phyloP scores from a whole-genome alignment of 2,888 invertebrate species.

The Beris morrisii region DNA sequence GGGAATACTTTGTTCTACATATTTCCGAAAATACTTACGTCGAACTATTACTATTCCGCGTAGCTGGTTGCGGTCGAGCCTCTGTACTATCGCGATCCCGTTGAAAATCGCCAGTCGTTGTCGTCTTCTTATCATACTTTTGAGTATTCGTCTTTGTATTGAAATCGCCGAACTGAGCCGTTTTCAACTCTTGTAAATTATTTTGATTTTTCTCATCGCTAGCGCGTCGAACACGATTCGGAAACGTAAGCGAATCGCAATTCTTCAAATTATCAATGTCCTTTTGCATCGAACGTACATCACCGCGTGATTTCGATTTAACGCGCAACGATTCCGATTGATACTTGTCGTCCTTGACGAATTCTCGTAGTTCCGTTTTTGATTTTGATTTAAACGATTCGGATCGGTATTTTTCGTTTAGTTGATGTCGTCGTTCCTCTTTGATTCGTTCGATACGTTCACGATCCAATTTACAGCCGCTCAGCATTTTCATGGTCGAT shows the following conservation, averaged over 20 bases:
- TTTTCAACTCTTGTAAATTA: slow-evolving; percentile 44
- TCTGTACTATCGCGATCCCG: slow-evolving; percentile 44
- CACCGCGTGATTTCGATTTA: slow-evolving; percentile 55
- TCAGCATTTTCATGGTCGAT: slow-evolving; percentile 54
- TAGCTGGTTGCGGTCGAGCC: slow-evolving; percentile 35
- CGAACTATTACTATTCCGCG: slow-evolving; percentile 44
- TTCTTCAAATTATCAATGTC: slow-evolving; percentile 50
- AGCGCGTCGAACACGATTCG: slow-evolving; percentile 49
- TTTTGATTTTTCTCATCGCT: slow-evolving; percentile 58
- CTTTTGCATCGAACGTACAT: slow-evolving; percentile 51
- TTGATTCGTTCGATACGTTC: slow-evolving; percentile 89
- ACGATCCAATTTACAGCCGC: slow-evolving; percentile 65
- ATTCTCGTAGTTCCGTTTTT: slow-evolving; percentile 52
- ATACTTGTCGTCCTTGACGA: slow-evolving; percentile 48
- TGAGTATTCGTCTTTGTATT: slow-evolving; percentile 12
- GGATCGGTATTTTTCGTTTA: slow-evolving; percentile 83
- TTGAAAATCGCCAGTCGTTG: slow-evolving; percentile 40
- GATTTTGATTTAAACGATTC: slow-evolving; percentile 70
- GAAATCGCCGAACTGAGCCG: slow-evolving; percentile 3
- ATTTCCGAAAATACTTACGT: slow-evolving; percentile 44
- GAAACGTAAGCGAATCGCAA: slow-evolving; percentile 26
- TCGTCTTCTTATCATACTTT: slow-evolving; percentile 46
- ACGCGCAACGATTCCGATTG: slow-evolving; percentile 50
- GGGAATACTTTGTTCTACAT: no score
- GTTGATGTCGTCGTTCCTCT: slow-evolving; percentile 81